These are phyloP conservation scores for Moxostoma hubbsi DNA, from an alignment of 2,797 vertebrate genomes.

Conservation along the genomic window DNA sequence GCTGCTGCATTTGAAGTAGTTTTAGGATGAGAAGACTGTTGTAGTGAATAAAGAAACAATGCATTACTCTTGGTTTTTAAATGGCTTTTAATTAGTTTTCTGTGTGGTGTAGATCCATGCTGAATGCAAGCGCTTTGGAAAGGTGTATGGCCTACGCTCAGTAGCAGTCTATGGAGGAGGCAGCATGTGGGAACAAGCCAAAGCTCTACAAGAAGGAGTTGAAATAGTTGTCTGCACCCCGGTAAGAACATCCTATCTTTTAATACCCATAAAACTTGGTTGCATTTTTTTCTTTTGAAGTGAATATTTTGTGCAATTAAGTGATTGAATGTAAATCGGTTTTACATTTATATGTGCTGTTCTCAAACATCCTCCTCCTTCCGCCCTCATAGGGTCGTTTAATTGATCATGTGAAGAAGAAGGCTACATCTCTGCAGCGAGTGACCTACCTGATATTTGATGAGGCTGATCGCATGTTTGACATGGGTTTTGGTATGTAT, in stretches of 20 bases:
- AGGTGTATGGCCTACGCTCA: slow-evolving; percentile 94
- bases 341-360: background rate
- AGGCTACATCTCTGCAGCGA: slow-evolving; percentile 96
- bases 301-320: too few relatives aligned
- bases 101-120: slow-evolving; percentile 84
- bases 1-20: too few relatives aligned
- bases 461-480: slow-evolving; percentile 99
- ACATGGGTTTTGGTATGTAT: slow-evolving; percentile 96
- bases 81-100: background rate
- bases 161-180: slow-evolving; percentile 99
- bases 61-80: too few relatives aligned
- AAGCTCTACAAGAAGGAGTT: slow-evolving; percentile 96
- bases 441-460: slow-evolving; percentile 98
- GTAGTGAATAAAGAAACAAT: too few relatives aligned
- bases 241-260: slow-evolving; percentile 74
- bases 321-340: too few relatives aligned
- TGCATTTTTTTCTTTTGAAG: too few relatives aligned
- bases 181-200: slow-evolving; percentile 99
- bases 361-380: background rate
- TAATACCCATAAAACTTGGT: too few relatives aligned
- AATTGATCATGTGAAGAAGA: slow-evolving; percentile 99
- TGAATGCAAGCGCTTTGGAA: slow-evolving; percentile 97
- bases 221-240: slow-evolving; percentile 99
- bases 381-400: slow-evolving; percentile 86
- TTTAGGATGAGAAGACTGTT: background rate